Percentiles rank a stretch among this genome's conserved stretches.
Evolutionary conservation across 1,140 invertebrate genomes (phyloP).

Genomic region (Probaryconus sp.): DNA sequence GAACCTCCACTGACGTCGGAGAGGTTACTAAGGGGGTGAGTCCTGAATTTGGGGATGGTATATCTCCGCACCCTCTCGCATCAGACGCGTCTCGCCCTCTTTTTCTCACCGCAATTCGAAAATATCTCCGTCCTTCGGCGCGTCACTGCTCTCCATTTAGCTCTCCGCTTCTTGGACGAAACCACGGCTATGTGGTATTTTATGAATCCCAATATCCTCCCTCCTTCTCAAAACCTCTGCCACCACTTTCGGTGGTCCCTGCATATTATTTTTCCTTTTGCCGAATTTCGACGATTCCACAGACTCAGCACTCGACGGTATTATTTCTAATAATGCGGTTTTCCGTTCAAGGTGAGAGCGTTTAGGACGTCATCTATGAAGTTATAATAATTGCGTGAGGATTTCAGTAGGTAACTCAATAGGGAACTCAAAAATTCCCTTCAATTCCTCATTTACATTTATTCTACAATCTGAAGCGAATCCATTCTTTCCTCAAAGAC

Average conservation of each 20-base stretch:
- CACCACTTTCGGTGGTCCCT: conserved; percentile 19
- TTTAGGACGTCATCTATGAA: too few relatives aligned
- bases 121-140: conserved; percentile 34
- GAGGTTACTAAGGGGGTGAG: conserved; percentile 59
- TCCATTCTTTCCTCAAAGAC: too few relatives aligned
- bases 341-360: too few relatives aligned
- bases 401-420: too few relatives aligned
- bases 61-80: conserved; percentile 38
- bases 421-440: too few relatives aligned
- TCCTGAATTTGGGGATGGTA: conserved; percentile 42
- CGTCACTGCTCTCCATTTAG: conserved; percentile 22
- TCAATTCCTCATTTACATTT: too few relatives aligned
- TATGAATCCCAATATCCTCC: conserved; percentile 49
- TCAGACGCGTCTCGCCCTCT: conserved; percentile 39
- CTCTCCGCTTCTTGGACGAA: conserved; percentile 46
- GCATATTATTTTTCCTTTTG: conserved; percentile 35
- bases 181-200: conserved; percentile 42
- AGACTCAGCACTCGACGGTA: too few relatives aligned
- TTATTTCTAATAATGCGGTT: too few relatives aligned
- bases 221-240: too few relatives aligned
- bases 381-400: too few relatives aligned
- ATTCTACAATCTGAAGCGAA: too few relatives aligned
- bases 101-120: conserved; percentile 44
- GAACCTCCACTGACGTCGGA: conserved; percentile 52
- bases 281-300: conserved; percentile 3